Evolutionary conservation across 2,113 vertebrate genomes (phyloP).

Genomic region (Suricata suricatta): DNA sequence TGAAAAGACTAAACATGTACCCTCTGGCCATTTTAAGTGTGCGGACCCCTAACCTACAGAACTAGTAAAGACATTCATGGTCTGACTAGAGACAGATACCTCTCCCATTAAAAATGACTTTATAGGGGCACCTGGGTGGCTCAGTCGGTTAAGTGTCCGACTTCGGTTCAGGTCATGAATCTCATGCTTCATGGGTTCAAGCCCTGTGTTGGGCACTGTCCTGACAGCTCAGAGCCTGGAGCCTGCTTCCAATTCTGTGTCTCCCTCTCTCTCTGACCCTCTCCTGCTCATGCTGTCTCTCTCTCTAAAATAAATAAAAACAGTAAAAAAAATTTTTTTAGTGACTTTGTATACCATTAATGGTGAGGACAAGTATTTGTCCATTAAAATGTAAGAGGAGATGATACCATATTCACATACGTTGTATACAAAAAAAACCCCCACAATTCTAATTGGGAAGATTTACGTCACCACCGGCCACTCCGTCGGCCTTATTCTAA

Average conservation of each 20-base stretch:
- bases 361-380: background rate
- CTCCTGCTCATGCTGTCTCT: too few species aligned
- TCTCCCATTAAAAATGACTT: background rate
- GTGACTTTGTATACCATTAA: background rate
- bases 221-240: too few species aligned
- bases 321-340: background rate
- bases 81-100: background rate
- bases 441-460: background rate
- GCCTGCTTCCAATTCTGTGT: too few species aligned
- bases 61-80: background rate
- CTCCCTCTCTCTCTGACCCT: too few species aligned
- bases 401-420: background rate
- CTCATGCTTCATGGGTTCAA: too few species aligned
- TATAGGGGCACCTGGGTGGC: too few species aligned
- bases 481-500: background rate
- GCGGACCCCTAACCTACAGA: background rate
- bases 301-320: too few species aligned
- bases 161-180: too few species aligned
- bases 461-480: rapidly evolving
- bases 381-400: background rate
- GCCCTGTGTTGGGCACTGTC: too few species aligned
- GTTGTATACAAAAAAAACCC: background rate
- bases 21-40: background rate
- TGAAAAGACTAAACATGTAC: background rate
- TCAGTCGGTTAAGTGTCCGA: too few species aligned